Conservation (phyloP, 2,888 invertebrate species). For the Clistopyga incitator region DNA sequence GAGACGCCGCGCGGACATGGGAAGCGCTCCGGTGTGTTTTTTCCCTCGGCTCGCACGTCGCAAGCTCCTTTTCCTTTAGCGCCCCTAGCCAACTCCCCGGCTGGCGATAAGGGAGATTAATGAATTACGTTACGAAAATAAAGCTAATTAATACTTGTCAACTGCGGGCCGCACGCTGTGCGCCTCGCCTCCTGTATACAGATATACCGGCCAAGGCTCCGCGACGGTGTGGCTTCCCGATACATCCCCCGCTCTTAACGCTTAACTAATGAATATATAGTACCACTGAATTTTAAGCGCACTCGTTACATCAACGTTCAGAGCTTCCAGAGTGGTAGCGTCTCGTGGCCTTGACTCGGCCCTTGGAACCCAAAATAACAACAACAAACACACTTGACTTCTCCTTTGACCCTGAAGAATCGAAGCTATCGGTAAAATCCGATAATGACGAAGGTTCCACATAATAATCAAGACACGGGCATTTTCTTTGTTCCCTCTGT, state of each 20-base stretch:
- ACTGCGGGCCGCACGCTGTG: conserved; percentile 33
- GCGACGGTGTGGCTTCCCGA: conserved; percentile 1
- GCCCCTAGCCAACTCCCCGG: conserved; percentile 2
- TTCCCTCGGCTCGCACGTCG: conserved; percentile 18
- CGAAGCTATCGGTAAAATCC: no score
- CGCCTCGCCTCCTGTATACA: not conserved
- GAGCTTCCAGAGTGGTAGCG: not conserved
- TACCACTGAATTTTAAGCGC: conserved; percentile 10
- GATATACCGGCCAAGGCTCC: not conserved
- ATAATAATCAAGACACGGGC: no score
- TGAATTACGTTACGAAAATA: conserved; percentile 61
- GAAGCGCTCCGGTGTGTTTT: conserved; percentile 29
- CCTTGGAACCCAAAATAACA: not conserved
- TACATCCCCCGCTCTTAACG: conserved; percentile 9
- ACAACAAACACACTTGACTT: not conserved
- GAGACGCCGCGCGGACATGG: conserved; percentile 10
- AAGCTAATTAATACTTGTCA: conserved; percentile 69
- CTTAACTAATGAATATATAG: conserved; percentile 20
- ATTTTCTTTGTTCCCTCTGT: no score
- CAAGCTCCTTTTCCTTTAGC: conserved; percentile 6
- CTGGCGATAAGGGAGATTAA: conserved; percentile 64
- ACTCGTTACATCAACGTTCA: conserved; percentile 1
- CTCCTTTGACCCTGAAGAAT: not conserved
- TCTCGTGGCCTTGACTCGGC: not conserved
- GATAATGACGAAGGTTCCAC: no score